A percentile compares a stretch with the other conserved stretches of the same genome.
These are phyloP conservation scores for Podarcis siculus DNA, from an alignment of 2,797 vertebrate species.

Conservation along the genomic window DNA sequence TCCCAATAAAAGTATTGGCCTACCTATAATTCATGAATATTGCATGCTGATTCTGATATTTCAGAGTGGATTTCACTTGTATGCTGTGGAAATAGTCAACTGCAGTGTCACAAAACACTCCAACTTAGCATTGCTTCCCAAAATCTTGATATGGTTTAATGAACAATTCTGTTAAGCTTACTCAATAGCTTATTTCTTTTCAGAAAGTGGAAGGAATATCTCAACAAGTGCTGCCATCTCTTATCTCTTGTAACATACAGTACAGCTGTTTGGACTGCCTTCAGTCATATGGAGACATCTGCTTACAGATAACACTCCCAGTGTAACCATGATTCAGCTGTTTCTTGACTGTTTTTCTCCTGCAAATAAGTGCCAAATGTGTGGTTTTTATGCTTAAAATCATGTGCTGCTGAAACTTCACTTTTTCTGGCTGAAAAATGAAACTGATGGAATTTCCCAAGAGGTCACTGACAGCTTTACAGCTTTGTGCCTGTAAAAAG, in stretches of 20 bases:
- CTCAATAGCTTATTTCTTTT: background rate
- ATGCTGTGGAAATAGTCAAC: background rate
- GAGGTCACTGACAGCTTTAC: background rate
- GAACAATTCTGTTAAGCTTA: background rate
- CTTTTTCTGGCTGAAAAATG: background rate
- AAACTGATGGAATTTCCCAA: background rate
- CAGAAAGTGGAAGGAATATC: background rate
- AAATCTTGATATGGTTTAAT: background rate
- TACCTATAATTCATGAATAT: background rate
- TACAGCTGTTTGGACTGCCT: background rate
- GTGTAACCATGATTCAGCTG: slow-evolving; percentile 56
- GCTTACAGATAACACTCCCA: slow-evolving; percentile 21
- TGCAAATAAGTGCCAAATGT: background rate
- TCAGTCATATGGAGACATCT: background rate
- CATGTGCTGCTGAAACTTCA: background rate
- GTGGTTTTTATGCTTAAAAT: fast-evolving
- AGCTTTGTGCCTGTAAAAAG: background rate
- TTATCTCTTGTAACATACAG: slow-evolving; percentile 25
- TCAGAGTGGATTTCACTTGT: background rate
- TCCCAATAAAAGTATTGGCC: background rate
- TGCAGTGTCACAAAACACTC: background rate
- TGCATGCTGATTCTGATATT: background rate
- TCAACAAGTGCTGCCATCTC: background rate
- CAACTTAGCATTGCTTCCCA: background rate
- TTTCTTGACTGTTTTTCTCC: slow-evolving; percentile 23